phyloP scores from a whole-genome alignment of 1,140 invertebrate genomes.

The Chionoecetes opilio region DNA sequence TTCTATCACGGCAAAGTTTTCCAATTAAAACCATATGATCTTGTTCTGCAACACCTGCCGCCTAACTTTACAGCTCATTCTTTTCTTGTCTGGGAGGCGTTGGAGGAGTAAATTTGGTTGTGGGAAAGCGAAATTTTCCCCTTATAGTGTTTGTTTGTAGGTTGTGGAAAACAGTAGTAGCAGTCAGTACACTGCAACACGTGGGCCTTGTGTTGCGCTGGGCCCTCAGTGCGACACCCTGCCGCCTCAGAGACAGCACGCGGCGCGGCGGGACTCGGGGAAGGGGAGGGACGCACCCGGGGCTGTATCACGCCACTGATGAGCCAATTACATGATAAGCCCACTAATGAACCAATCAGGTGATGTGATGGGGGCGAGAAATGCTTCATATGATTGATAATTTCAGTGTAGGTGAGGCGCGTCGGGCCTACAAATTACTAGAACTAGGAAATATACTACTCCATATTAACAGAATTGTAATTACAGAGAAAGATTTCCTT shows the following conservation, averaged over 20 bases:
- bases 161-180: too few species aligned
- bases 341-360: conserved; percentile 28
- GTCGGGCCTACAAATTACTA: not conserved
- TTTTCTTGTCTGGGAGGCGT: too few species aligned
- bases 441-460: not conserved
- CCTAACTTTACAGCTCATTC: too few species aligned
- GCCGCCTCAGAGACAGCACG: not conserved
- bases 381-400: conserved; percentile 22
- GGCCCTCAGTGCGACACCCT: not conserved
- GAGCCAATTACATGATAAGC: conserved; percentile 28
- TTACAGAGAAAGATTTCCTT: conserved; percentile 4
- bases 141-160: too few species aligned
- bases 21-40: not conserved
- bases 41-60: not conserved
- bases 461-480: conserved; percentile 21
- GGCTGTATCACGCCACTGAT: conserved; percentile 22
- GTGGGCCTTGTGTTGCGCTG: not conserved
- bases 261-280: not conserved
- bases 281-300: not conserved
- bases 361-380: conserved; percentile 25
- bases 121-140: too few species aligned
- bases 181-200: not conserved
- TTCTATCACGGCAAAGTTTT: not conserved
- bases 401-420: not conserved
- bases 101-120: too few species aligned